Base-by-base conservation (phyloP, 1,140 invertebrate species). In the Conopomorpha cramerella region DNA sequence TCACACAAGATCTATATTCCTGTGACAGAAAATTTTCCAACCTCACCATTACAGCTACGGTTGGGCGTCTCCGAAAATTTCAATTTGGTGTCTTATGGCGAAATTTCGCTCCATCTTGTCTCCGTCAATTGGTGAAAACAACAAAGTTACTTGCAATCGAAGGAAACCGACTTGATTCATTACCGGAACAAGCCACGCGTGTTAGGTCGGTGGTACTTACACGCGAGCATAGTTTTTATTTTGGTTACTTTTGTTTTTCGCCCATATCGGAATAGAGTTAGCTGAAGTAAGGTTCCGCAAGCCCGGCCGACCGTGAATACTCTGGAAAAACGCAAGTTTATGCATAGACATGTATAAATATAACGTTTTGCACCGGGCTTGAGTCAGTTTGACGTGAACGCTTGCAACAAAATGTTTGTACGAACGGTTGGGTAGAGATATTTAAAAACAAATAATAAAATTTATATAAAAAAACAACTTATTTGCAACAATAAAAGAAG, bases 301-400 rank as follows among this genome's bases (percentile, higher is more conserved):
- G 41, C 16, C 50, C 57, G 38, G 39, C 70, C 62, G 46, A 74
- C 55, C 70, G 61, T 68, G 56, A 63, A 61, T 43, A 49, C 41
- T 49, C 62, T 36, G 65, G 65, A 70, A 70, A 68, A 68, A 62
- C 59, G 62, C 63, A 68, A 64, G 45, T 70, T 66, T 65, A 66
- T 52, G 63, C 44, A 49, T 46, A 62, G 57, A 67, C 66, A 58
- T 64, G 63, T 71, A 71, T 71, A 71, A 70, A 71, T 71, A 70
- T 70, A 65, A 56, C 66, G 60, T 47, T 51, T 47, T 34, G 34
- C 47, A 47, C 58, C 58, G 43, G 67, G 40, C 54, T 54, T 60
- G 59, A 67, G 65, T 73, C 68, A 73, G 68, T 73, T 71, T 66
- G 63, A 50, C 68, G 62, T 64, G 62, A 63, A 58, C 62, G 58